Evolutionary conservation across 2,888 invertebrate species (phyloP).

Genomic region (Isoperla grammatica): DNA sequence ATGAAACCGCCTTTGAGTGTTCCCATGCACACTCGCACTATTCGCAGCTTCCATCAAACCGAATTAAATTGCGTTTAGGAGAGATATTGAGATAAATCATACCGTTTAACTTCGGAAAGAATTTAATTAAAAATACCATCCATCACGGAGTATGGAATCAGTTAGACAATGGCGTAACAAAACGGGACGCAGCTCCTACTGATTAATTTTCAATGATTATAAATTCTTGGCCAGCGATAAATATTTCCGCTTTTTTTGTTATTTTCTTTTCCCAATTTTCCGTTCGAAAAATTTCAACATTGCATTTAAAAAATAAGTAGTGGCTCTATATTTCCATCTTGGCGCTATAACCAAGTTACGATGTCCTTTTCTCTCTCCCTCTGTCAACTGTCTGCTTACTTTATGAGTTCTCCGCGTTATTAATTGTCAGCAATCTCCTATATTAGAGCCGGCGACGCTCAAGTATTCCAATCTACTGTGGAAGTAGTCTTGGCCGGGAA

Average conservation of each 20-base stretch:
- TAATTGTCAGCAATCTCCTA: constrained; percentile 5
- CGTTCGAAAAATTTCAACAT: too few relatives aligned
- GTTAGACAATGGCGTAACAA: not conserved
- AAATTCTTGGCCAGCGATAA: constrained; percentile 8
- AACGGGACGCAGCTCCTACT: not conserved
- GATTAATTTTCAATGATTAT: constrained; percentile 13
- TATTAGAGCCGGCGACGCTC: constrained; percentile 6
- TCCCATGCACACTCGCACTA: too few relatives aligned
- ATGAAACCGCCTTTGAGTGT: too few relatives aligned
- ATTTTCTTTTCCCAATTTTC: not conserved
- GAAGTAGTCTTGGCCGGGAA: not conserved
- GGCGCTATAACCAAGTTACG: not conserved
- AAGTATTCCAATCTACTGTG: constrained; percentile 16
- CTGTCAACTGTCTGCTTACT: constrained; percentile 5
- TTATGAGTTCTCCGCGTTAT: constrained; percentile 6
- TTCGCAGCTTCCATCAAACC: too few relatives aligned
- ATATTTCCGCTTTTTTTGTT: constrained; percentile 8
- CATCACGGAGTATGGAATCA: not conserved
- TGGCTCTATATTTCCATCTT: not conserved
- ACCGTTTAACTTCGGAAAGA: constrained; percentile 2
- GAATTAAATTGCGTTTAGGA: not conserved
- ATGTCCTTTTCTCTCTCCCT: not conserved
- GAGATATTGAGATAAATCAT: not conserved
- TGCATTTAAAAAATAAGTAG: not conserved
- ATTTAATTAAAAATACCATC: constrained; percentile 15